These are phyloP conservation scores for Drosophila stalkeri DNA, from an alignment of 2,888 invertebrate genomes.

Conservation along the genomic window DNA sequence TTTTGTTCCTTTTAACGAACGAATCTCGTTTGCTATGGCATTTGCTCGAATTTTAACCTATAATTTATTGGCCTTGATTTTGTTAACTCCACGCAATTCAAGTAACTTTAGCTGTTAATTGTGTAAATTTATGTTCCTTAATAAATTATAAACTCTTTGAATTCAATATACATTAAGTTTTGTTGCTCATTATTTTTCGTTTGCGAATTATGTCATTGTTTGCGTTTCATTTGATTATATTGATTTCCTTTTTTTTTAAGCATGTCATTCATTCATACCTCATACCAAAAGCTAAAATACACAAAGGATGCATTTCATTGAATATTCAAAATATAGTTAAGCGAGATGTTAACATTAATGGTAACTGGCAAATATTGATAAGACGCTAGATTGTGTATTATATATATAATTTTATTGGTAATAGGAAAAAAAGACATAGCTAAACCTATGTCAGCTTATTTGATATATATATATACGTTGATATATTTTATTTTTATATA, in stretches of 20 bases:
- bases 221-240: constrained; percentile 27
- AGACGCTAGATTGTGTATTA: neutral
- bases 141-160: constrained; percentile 66
- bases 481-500: constrained; percentile 3
- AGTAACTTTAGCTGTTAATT: constrained; percentile 57
- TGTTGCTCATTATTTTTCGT: constrained; percentile 36
- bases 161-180: constrained; percentile 57
- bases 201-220: constrained; percentile 33
- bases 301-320: neutral
- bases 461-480: neutral
- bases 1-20: constrained; percentile 38
- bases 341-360: neutral
- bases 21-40: constrained; percentile 47
- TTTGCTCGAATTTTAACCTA: constrained; percentile 67
- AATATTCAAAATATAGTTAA: neutral
- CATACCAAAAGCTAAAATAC: neutral
- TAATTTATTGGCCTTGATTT: constrained; percentile 35
- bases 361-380: constrained; percentile 6
- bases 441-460: neutral
- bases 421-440: neutral
- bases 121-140: constrained; percentile 74
- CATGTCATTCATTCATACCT: constrained; percentile 43
- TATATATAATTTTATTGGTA: neutral
- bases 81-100: constrained; percentile 27
- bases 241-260: constrained; percentile 19